Conservation (phyloP, 64 coral and sea anemone species). For the Pachyseris speciosa region DNA sequence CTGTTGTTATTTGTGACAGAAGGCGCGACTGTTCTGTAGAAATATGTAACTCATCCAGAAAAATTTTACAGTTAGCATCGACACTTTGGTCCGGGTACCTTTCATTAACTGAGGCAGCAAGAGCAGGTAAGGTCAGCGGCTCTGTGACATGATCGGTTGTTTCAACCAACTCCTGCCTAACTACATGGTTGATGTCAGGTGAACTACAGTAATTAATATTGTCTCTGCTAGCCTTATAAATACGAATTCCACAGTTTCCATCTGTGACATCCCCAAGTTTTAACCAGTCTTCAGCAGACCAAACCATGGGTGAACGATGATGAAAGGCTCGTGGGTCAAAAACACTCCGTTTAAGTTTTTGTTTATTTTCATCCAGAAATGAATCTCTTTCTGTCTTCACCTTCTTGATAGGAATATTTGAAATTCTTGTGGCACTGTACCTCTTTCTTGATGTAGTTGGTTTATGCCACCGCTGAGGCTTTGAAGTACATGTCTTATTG, state of each 20-base stretch:
- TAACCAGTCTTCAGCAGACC: neutral
- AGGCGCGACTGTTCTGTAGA: neutral
- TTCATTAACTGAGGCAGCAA: slow-evolving; percentile 35
- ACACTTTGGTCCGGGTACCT: neutral
- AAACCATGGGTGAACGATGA: slow-evolving; percentile 31
- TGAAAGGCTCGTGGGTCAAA: slow-evolving; percentile 39
- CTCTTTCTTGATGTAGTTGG: slow-evolving; percentile 30
- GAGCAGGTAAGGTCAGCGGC: slow-evolving; percentile 25
- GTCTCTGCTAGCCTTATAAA: slow-evolving; percentile 20
- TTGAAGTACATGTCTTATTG: slow-evolving; percentile 64
- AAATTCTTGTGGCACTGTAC: slow-evolving; percentile 47
- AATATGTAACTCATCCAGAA: neutral
- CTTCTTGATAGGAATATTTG: slow-evolving; percentile 28
- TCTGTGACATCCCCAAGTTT: slow-evolving; percentile 41
- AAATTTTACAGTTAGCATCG: slow-evolving; percentile 18
- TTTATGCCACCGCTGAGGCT: slow-evolving; percentile 61
- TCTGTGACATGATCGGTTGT: neutral
- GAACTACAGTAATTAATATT: slow-evolving; percentile 2
- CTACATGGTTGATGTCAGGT: slow-evolving; percentile 43
- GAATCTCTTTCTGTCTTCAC: slow-evolving; percentile 26
- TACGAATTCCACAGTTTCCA: slow-evolving; percentile 54
- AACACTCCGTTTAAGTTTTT: neutral
- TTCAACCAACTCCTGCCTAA: neutral
- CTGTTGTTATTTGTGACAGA: slow-evolving; percentile 36
- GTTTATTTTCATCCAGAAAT: slow-evolving; percentile 7